A percentile compares a stretch with the other conserved stretches of the same genome.
These are phyloP conservation scores for Tribolium freemani DNA, from an alignment of 2,888 invertebrate species.

Conservation along the genomic window DNA sequence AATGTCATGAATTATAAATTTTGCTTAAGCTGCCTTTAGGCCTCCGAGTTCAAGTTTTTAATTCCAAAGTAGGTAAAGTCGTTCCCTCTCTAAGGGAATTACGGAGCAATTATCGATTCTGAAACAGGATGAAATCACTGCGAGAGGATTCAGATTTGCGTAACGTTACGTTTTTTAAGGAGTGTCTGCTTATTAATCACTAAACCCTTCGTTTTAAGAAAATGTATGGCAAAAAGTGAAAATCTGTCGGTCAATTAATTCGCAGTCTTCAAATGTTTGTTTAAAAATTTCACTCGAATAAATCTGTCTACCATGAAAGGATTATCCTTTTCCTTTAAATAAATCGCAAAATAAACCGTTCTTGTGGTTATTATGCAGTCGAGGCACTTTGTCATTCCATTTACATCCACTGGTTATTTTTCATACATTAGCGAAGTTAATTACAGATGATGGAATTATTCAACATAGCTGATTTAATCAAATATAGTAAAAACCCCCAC, in stretches of 20 bases:
- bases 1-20: conserved; percentile 29
- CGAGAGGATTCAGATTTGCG: not conserved
- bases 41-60: conserved; percentile 18
- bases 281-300: not conserved
- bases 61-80: conserved; percentile 16
- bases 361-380: not conserved
- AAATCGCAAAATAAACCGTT: not conserved
- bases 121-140: not conserved
- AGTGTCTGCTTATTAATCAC: too few species aligned
- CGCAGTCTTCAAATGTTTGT: not conserved
- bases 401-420: not conserved
- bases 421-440: not conserved
- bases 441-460: not conserved
- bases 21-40: conserved; percentile 22
- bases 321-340: not conserved
- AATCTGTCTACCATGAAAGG: not conserved
- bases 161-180: not conserved
- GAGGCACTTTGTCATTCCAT: not conserved
- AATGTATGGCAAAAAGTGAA: too few species aligned
- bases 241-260: too few species aligned
- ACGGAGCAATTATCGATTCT: conserved; percentile 13
- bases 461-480: not conserved
- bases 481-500: not conserved
- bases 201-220: too few species aligned
- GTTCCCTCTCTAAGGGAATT: conserved; percentile 1